Evolutionary conservation across 2,113 vertebrate genomes (phyloP), one percentile per base, ranked within the genome.

Genomic region (Paracanthobrama guichenoti): DNA sequence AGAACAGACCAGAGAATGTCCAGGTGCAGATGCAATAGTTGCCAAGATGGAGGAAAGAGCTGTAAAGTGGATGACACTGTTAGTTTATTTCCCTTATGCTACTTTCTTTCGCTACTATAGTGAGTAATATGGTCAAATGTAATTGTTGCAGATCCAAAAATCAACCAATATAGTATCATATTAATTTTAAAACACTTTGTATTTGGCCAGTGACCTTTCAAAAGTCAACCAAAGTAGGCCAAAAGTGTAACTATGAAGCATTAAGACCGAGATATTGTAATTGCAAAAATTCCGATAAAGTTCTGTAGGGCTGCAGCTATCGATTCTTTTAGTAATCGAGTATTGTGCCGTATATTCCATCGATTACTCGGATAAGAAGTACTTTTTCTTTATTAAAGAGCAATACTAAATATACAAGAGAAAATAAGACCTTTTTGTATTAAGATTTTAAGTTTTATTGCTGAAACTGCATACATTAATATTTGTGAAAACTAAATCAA

Each of bases 11-110:
- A 99, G 79, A 96, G 95, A 81, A 96, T 93, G 91, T 99, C 98
- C 87, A 99, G 93, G 90, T 97, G 92, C 88, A 99, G 96, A 89
- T 99, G 98, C 16, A 98, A 77, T 84, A 98, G 93, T 93, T 99
- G 98, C 97, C 98, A 99, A 0, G 97, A 96, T 10, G 98, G 97
- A 85, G 97, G 95, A 87, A 97, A 95, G 75, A 98, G 90, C 98
- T 99, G 90, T 50, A 74, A 88, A 84, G 90, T 84, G 64, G 82
- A 73, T 26, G 53, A 62, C 28, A 79, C 59, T 12, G 4, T 53
- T 46, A 24, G 69, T 50, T 24, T 42, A 12, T 24, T 6, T 78
- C 10, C 14, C 24, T 20, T 53, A 48, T 48, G 12, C 1, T 22
- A 72, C 24, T 28, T 50, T 74, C n/a, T 26, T 75, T 74, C 0